Evolutionary conservation across 2,113 vertebrate species (phyloP), one percentile per base, ranked within the genome.

Genomic region (Otocyon megalotis): DNA sequence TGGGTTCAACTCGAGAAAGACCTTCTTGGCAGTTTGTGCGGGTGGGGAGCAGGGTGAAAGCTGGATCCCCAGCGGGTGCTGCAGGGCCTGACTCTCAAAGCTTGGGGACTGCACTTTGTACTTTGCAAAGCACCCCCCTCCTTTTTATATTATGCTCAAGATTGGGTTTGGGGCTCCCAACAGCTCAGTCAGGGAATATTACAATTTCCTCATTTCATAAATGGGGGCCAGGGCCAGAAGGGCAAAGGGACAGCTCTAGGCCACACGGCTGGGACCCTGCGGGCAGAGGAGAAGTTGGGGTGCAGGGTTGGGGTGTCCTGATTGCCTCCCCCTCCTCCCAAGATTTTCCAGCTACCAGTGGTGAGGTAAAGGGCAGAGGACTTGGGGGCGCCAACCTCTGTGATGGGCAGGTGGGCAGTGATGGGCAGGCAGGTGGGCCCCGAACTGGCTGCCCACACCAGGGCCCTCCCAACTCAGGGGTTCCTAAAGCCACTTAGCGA

Each of bases 401-500:
- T 28, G 60, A 77, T 19, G 4, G 26, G 15, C 26, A 30, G 74
- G 4, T 2, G 79, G 28, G 80, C 19, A 1, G 54, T 0, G 60
- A 60, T 4, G 65, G 82, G 22, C 0, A 12, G 54, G 24, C n/a
- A 8, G 54, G 54, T 8, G 15, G 63, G 9, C 12, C 10, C 63
- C 15, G 2, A 37, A 9, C 1, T 54, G 6, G 76, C 56, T 2
- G 13, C 3, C 37, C 93, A n/a, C 1, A 8, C 30, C 56, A 2
- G 30, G 85, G 69, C 8, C 32, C 72, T 97, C 97, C 62, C 76
- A 16, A 15, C 54, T 80, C 15, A 0, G 62, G 13, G 16, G 24
- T 83, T 97, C 67, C 43, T 77, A 56, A 56, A 82, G 81, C 69
- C 3, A 3, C 82, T 37, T 16, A 43, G 72, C 88, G 50, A 60